A percentile compares a stretch with the other conserved stretches of the same genome.
Evolutionary conservation across 2,113 vertebrate genomes (phyloP).

Genomic region (Oenanthe melanoleuca): DNA sequence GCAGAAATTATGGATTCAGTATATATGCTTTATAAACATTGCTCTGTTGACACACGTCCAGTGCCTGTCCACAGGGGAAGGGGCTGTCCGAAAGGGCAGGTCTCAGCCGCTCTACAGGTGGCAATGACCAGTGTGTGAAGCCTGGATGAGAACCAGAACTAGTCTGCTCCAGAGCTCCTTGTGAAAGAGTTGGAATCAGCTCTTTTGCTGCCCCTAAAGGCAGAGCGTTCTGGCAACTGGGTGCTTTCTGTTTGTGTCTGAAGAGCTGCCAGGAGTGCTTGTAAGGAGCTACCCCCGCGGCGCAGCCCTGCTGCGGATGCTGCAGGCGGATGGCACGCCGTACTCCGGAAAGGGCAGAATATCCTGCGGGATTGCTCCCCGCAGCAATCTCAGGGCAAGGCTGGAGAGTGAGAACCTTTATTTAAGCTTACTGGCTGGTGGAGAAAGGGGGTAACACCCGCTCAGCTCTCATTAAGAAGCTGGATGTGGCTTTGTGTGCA

Average conservation of each 20-base stretch:
- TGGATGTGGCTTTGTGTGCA: neutral
- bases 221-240: neutral
- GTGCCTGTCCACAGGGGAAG: neutral
- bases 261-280: neutral
- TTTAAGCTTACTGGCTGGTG: neutral
- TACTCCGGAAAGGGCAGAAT: neutral
- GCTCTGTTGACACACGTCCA: neutral
- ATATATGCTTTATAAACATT: neutral
- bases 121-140: neutral
- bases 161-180: neutral
- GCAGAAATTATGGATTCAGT: neutral
- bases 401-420: neutral
- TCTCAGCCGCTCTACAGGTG: accelerated
- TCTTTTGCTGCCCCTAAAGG: neutral
- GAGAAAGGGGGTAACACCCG: accelerated
- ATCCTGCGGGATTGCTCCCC: neutral
- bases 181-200: neutral
- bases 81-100: neutral
- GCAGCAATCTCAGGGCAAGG: neutral
- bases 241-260: neutral
- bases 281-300: neutral
- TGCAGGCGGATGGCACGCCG: neutral
- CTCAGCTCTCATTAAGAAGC: neutral
- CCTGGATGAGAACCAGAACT: neutral
- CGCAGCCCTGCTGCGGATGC: neutral